Evolutionary conservation across 1,140 invertebrate species (phyloP), one percentile per base, ranked within the genome.

Genomic region (Antheraea mylitta): DNA sequence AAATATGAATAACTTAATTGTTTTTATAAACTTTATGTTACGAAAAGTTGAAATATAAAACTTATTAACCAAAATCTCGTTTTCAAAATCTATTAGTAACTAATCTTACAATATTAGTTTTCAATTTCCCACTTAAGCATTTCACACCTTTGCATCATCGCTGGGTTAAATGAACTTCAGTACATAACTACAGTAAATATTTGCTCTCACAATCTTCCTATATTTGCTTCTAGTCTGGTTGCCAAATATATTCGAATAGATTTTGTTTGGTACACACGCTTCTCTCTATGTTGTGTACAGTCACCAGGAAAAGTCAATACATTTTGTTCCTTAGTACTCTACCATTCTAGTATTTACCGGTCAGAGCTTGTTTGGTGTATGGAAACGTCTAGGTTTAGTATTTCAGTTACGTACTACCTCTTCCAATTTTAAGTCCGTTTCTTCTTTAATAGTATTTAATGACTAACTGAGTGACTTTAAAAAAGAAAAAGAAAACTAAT

Each of bases 161-260:
- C 58, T 66, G 71, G 53, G 71, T 72, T 72, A 72, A 72, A 72
- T 58, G 67, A 72, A 63, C 67, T 66, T 66, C 22, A n/a, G 9
- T 68, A 68, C 62, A 58, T 64, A 68, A 65, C 45, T 30, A 66
- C 6, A 59, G 59, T 37, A 58, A 69, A 72, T 69, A 67, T 72
- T 72, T 66, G 62, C 64, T 36, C 48, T 36, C 19, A 62, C 68
- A 69, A 69, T 72, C 64, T 69, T 72, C 48, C 48, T 65, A 58
- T 72, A 67, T 66, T 72, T 69, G 64, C 60, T 67, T 62, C 58
- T 63, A 69, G 59, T 66, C 64, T 68, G 58, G 48, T 68, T 71
- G 70, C 63, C 70, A 72, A 72, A 69, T 69, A 69, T 45, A 69
- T 68, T 59, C 58, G 64, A 71, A 65, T 68, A 65, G 67, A 69